Evolutionary conservation across 2,888 invertebrate genomes (phyloP).

Genomic region (Lamproptera curius): DNA sequence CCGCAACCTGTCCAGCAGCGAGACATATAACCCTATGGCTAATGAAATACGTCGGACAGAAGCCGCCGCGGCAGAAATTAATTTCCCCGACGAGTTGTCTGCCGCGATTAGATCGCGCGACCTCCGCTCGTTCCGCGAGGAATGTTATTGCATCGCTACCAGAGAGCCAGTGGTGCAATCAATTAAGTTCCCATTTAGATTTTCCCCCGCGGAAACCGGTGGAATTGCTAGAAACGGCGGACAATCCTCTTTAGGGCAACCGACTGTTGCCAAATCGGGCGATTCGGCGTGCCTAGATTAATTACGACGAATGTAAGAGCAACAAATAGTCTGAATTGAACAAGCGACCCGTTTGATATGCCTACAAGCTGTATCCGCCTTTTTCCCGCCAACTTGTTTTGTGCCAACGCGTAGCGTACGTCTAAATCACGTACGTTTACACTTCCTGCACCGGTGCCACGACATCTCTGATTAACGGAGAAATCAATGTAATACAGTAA

Average conservation of each 20-base stretch:
- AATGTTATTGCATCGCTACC: conserved; percentile 29
- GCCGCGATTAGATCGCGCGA: conserved; percentile 25
- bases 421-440: conserved; percentile 32
- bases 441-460: conserved; percentile 35
- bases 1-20: conserved; percentile 33
- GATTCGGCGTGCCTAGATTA: conserved; percentile 40
- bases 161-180: conserved; percentile 42
- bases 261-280: conserved; percentile 36
- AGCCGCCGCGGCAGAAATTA: conserved; percentile 39
- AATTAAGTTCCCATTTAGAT: conserved; percentile 57
- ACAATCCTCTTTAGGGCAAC: conserved; percentile 45
- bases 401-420: conserved; percentile 25
- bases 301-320: conserved; percentile 50
- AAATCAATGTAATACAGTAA: conserved; percentile 59
- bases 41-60: conserved; percentile 37
- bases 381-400: conserved; percentile 27
- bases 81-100: conserved; percentile 35
- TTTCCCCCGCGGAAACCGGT: conserved; percentile 49
- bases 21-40: conserved; percentile 34
- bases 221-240: conserved; percentile 46
- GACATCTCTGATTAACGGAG: conserved; percentile 27
- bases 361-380: conserved; percentile 22
- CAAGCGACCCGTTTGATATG: conserved; percentile 28
- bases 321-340: conserved; percentile 34
- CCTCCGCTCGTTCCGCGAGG: conserved; percentile 34